Evolutionary conservation across 2,797 vertebrate genomes (phyloP).

Genomic region (Paedocypris micromegethes): DNA sequence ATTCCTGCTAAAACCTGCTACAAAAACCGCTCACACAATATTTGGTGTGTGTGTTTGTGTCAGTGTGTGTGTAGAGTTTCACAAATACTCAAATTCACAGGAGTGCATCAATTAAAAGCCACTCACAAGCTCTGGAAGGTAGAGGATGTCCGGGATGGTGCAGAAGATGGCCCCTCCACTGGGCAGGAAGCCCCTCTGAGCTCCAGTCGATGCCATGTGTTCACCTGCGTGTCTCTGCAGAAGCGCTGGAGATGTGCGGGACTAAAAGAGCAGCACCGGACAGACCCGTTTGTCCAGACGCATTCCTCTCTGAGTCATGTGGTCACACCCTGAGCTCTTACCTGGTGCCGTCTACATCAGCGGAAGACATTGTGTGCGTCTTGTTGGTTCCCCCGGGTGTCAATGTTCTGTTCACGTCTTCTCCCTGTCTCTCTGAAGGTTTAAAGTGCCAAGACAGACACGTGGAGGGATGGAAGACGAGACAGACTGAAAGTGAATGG

Average conservation of each 20-base stretch:
- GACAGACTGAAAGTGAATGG: too few species aligned
- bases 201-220: slow-evolving; percentile 57
- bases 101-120: not conserved
- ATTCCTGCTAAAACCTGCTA: too few species aligned
- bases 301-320: not conserved
- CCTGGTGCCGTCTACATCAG: too few species aligned
- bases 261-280: slow-evolving; percentile 32
- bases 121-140: slow-evolving; percentile 79
- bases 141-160: slow-evolving; percentile 75
- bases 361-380: too few species aligned
- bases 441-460: too few species aligned
- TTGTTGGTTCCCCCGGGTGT: too few species aligned
- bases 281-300: slow-evolving; percentile 40
- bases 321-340: slow-evolving; percentile 27
- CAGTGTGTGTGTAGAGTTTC: too few species aligned
- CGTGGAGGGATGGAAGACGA: too few species aligned
- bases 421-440: too few species aligned
- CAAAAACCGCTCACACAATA: too few species aligned
- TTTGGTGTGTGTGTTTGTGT: too few species aligned
- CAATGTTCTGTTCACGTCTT: too few species aligned
- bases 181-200: slow-evolving; percentile 63
- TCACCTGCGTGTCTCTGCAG: not conserved
- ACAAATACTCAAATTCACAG: not conserved
- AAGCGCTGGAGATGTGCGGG: slow-evolving; percentile 13
- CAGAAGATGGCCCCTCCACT: slow-evolving; percentile 66